Evolutionary conservation across 2,797 vertebrate genomes (phyloP).

Genomic region (Rhabdomys pumilio): DNA sequence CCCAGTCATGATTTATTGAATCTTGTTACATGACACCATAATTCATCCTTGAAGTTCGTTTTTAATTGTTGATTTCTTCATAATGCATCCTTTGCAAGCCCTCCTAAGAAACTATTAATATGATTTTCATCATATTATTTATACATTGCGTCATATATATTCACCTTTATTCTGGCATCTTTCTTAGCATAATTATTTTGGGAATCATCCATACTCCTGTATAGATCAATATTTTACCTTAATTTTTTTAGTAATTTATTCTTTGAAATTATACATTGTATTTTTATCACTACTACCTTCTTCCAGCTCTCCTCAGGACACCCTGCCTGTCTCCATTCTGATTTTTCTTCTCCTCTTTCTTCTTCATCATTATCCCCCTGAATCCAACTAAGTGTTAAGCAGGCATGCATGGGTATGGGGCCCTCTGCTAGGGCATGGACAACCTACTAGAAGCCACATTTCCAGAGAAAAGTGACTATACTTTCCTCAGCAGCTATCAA

Average conservation of each 20-base stretch:
- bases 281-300: neutral
- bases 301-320: neutral
- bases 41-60: neutral
- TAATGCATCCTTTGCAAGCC: slow-evolving; percentile 9
- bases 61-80: neutral
- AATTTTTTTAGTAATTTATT: neutral
- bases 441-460: neutral
- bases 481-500: neutral
- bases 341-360: neutral
- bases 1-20: neutral
- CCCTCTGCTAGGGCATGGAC: neutral
- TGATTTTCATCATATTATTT: slow-evolving; percentile 53
- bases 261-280: neutral
- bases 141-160: slow-evolving; percentile 8
- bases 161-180: neutral
- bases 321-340: neutral
- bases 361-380: neutral
- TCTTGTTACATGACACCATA: slow-evolving; percentile 31
- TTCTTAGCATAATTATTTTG: slow-evolving; percentile 52
- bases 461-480: neutral
- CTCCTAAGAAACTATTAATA: neutral
- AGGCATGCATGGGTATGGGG: neutral
- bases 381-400: neutral
- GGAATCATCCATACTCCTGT: neutral
- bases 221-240: neutral